A percentile compares a stretch with the other conserved stretches of the same genome.
Conservation (phyloP, 2,888 invertebrate species). For the Pherbina coryleti region DNA sequence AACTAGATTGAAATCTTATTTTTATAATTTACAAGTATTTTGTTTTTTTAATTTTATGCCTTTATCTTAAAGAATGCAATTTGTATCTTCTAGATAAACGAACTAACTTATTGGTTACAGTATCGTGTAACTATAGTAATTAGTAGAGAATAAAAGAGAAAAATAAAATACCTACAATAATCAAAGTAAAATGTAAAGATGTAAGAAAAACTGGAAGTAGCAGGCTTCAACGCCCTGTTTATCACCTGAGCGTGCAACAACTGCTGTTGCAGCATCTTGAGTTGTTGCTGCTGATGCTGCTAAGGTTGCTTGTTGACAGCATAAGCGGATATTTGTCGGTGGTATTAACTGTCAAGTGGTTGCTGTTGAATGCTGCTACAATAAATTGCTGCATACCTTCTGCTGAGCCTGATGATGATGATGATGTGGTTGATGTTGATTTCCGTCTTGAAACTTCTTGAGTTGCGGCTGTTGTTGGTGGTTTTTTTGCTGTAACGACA, state of each 20-base stretch:
- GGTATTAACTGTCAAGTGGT: neutral
- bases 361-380: slow-evolving; percentile 1
- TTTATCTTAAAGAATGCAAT: too few relatives aligned
- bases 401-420: slow-evolving; percentile 29
- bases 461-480: slow-evolving; percentile 21
- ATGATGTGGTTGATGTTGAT: slow-evolving; percentile 32
- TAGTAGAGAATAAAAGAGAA: neutral
- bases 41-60: too few relatives aligned
- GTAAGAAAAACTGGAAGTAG: neutral
- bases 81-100: neutral
- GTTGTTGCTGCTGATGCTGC: slow-evolving; percentile 27
- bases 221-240: slow-evolving; percentile 2
- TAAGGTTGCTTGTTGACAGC: slow-evolving; percentile 12
- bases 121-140: neutral
- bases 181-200: too few relatives aligned
- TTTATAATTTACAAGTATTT: too few relatives aligned
- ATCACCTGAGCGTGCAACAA: slow-evolving; percentile 26
- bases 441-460: slow-evolving; percentile 18
- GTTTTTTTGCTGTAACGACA: slow-evolving; percentile 26
- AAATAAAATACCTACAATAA: neutral
- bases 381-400: neutral
- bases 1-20: too few relatives aligned
- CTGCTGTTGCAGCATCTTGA: slow-evolving; percentile 8
- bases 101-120: neutral
- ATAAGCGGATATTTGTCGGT: slow-evolving; percentile 2